Percentiles rank a stretch among this genome's conserved stretches.
These are phyloP conservation scores for Heliconius hortense DNA, from an alignment of 2,888 invertebrate genomes.

Conservation along the genomic window DNA sequence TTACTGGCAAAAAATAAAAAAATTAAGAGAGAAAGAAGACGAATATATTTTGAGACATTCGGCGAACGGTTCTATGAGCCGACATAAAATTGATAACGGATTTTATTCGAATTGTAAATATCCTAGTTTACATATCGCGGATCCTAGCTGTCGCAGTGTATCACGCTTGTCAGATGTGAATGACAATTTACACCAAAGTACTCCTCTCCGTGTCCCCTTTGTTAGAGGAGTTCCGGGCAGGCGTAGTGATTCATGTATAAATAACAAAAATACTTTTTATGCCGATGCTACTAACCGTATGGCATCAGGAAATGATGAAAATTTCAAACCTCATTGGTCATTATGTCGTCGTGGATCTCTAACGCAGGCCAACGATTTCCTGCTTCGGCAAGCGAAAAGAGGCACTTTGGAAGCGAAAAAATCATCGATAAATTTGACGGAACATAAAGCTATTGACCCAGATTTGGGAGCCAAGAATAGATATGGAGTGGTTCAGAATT, in stretches of 20 bases:
- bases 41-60: conserved; percentile 69
- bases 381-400: conserved; percentile 55
- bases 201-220: conserved; percentile 57
- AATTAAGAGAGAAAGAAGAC: conserved; percentile 84
- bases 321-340: conserved; percentile 48
- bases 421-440: conserved; percentile 41
- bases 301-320: conserved; percentile 57
- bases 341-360: conserved; percentile 55
- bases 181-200: conserved; percentile 51
- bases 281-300: conserved; percentile 60
- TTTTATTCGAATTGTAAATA: conserved; percentile 55
- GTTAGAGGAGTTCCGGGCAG: conserved; percentile 64
- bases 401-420: conserved; percentile 63
- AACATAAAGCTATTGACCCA: conserved; percentile 37
- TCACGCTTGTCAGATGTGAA: conserved; percentile 59
- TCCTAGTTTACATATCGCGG: conserved; percentile 53
- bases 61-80: conserved; percentile 49
- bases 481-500: conserved; percentile 18
- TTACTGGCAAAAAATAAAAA: conserved; percentile 86
- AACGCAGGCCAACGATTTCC: conserved; percentile 46
- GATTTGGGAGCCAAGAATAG: conserved; percentile 7
- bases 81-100: conserved; percentile 46
- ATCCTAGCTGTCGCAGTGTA: conserved; percentile 62
- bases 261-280: conserved; percentile 46
- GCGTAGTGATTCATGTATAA: conserved; percentile 66